These are phyloP conservation scores for Eupithecia subfuscata DNA, from an alignment of 2,888 invertebrate species.

Conservation along the genomic window DNA sequence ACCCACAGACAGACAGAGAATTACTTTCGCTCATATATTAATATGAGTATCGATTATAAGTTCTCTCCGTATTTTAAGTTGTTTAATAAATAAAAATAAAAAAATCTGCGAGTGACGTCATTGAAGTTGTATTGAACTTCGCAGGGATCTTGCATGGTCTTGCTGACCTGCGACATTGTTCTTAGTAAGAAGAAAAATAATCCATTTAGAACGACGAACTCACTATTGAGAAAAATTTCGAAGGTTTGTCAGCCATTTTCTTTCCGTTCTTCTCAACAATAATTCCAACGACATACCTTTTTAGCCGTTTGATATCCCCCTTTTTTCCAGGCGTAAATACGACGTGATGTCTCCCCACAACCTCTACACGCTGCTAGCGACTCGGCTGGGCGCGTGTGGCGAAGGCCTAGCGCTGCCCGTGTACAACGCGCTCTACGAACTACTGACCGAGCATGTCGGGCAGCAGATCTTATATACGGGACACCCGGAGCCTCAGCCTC, in stretches of 20 bases:
- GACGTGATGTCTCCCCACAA: slow-evolving; percentile 99
- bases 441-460: slow-evolving; percentile 98
- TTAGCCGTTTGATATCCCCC: background rate
- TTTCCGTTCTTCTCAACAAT: background rate
- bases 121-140: no score
- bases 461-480: slow-evolving; percentile 96
- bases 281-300: background rate
- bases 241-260: background rate
- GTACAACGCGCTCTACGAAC: slow-evolving; percentile 99
- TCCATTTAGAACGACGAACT: no score
- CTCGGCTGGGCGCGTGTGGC: slow-evolving; percentile 89
- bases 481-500: slow-evolving; percentile 97
- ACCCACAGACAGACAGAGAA: no score
- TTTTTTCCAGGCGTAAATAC: slow-evolving; percentile 92
- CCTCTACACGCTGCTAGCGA: slow-evolving; percentile 97
- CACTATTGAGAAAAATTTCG: no score
- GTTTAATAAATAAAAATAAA: no score
- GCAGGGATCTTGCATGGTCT: no score
- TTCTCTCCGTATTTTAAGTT: no score
- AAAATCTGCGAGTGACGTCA: no score
- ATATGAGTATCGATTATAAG: no score
- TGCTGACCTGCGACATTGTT: no score
- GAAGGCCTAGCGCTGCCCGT: slow-evolving; percentile 96
- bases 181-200: no score
- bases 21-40: no score